phyloP scores from a whole-genome alignment of 1,140 invertebrate species.

The Physella acuta region DNA sequence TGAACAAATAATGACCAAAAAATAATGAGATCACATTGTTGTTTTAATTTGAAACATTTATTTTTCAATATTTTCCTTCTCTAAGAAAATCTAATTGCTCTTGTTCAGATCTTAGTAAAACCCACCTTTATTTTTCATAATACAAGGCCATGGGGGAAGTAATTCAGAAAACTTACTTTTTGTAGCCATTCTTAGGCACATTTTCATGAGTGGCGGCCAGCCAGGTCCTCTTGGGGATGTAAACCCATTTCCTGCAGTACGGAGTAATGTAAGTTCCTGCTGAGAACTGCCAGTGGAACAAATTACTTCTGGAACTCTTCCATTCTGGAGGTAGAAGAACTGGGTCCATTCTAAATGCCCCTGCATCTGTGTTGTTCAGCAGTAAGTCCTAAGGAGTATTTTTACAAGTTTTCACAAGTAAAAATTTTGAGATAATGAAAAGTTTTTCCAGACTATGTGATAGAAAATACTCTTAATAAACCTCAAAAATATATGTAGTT shows the following conservation, averaged over 20 bases:
- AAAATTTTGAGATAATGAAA: not conserved
- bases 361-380: conserved; percentile 7
- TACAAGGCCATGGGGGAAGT: too few species aligned
- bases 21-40: too few species aligned
- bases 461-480: too few species aligned
- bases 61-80: too few species aligned
- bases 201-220: conserved; percentile 15
- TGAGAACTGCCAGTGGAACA: conserved; percentile 25
- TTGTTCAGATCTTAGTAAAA: too few species aligned
- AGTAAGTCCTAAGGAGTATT: conserved; percentile 7
- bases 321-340: conserved; percentile 21
- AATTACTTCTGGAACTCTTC: not conserved
- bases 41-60: too few species aligned
- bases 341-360: conserved; percentile 15
- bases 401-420: not conserved
- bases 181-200: conserved; percentile 11
- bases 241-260: conserved; percentile 21
- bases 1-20: too few species aligned
- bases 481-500: too few species aligned
- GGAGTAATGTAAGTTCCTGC: conserved; percentile 14
- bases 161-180: conserved; percentile 24
- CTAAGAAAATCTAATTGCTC: too few species aligned
- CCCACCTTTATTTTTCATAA: too few species aligned
- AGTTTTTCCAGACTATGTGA: not conserved
- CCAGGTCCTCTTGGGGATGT: conserved; percentile 7